phyloP scores from a whole-genome alignment of 2,888 invertebrate species.

The Archaeoteleia sp. region DNA sequence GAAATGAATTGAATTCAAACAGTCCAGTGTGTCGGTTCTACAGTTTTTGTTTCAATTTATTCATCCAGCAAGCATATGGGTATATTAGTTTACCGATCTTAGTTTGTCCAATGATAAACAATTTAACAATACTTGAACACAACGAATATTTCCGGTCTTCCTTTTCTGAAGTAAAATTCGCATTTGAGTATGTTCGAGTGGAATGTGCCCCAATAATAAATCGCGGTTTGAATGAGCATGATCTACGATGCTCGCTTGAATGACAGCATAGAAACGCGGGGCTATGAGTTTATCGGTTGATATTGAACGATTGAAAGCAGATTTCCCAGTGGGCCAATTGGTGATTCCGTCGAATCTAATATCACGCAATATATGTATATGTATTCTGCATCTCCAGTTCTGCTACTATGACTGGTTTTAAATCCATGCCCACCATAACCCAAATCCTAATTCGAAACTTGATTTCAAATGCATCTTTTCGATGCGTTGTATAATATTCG shows the following conservation, averaged over 20 bases:
- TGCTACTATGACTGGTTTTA: slow-evolving; percentile 10
- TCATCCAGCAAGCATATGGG: neutral
- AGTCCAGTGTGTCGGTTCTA: neutral
- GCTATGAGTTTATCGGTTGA: slow-evolving; percentile 58
- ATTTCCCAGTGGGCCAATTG: slow-evolving; percentile 68
- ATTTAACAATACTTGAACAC: slow-evolving; percentile 4
- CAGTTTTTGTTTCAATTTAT: neutral
- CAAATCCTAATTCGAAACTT: neutral
- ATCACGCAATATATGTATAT: slow-evolving; percentile 47
- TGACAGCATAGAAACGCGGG: slow-evolving; percentile 30
- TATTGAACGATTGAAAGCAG: slow-evolving; percentile 70
- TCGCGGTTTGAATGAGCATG: slow-evolving; percentile 24
- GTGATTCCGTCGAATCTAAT: slow-evolving; percentile 66
- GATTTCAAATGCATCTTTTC: slow-evolving; percentile 5
- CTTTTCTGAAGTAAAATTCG: slow-evolving; percentile 18
- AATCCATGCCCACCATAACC: slow-evolving; percentile 4
- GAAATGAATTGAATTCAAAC: neutral
- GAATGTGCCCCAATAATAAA: slow-evolving; percentile 28
- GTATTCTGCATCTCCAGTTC: slow-evolving; percentile 18
- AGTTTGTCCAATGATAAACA: neutral
- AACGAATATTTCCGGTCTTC: slow-evolving; percentile 9
- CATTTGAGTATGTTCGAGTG: slow-evolving; percentile 21
- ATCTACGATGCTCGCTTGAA: slow-evolving; percentile 30
- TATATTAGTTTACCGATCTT: neutral
- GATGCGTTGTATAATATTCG: neutral